Evolutionary conservation across 2,888 invertebrate genomes (phyloP), one percentile per base, ranked within the genome.

Genomic region (Cantharis flavilabris): DNA sequence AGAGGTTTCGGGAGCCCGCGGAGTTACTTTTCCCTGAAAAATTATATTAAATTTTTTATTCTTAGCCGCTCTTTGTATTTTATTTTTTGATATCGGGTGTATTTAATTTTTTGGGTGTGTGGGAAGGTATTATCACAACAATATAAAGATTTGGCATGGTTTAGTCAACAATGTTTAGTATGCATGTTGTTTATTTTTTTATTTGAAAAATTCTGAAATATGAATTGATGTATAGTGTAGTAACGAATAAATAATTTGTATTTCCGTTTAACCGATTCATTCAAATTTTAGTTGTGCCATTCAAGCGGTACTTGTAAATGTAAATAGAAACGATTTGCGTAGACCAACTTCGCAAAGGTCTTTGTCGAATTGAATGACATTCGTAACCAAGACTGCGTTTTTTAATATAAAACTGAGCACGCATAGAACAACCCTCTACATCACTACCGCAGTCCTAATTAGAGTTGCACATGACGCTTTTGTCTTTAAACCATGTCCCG

Each of bases 381-480:
- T 78, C 73, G 65, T 73, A 73, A 49, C 74, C 76, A 76, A 76
- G 74, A 76, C 75, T 73, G 73, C 72, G 73, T 65, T 74, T 79
- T 77, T 76, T 76, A 79, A 76, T 76, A 76, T 76, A 76, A 74
- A 79, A 72, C 79, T 26, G 75, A 67, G 74, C 79, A 76, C 79
- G 79, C 79, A 79, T 74, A 71, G 72, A 76, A 74, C 78, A 76
- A 73, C 78, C 78, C 78, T 78, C 78, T 62, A 76, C 79, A 70
- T 69, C 71, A 75, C 71, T 75, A 14, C 72, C 76, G 72, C 71
- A 76, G 73, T 70, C 79, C 77, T 79, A 79, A 79, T 79, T 79
- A 79, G 79, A 79, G 76, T 71, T 79, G 79, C 79, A 79, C 77
- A 76, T 77, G 77, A 77, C 74, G 79, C 76, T 76, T 79, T 78